Conservation (phyloP, 2,113 vertebrate species). For the Dasyornis broadbenti region DNA sequence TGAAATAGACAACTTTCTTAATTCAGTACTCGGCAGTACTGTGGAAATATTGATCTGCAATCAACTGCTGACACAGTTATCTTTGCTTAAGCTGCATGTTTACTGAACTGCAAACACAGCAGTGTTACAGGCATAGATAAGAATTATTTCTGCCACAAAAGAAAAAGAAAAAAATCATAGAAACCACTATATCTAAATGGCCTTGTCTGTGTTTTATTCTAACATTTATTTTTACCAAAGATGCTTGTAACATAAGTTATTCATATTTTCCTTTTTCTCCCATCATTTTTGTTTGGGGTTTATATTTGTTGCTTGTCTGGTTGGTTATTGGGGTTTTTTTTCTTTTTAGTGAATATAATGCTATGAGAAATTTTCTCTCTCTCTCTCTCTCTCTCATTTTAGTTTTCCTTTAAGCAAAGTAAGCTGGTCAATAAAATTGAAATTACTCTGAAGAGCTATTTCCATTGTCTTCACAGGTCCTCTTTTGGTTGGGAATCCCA, state of each 20-base stretch:
- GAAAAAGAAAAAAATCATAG: slow-evolving; percentile 16
- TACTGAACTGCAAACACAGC: slow-evolving; percentile 66
- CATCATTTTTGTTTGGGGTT: not conserved
- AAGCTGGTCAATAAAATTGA: not conserved
- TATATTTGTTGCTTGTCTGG: not conserved
- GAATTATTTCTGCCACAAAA: slow-evolving; percentile 15
- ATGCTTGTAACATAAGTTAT: not conserved
- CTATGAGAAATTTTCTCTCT: not conserved
- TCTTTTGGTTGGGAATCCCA: not conserved
- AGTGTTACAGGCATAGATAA: slow-evolving; percentile 47
- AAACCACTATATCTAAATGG: slow-evolving; percentile 44
- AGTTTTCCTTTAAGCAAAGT: not conserved
- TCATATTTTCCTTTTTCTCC: not conserved
- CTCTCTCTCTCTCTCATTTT: slow-evolving; percentile 27
- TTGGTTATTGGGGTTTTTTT: not conserved
- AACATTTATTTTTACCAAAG: not conserved
- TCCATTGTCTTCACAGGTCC: not conserved
- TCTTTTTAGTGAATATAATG: not conserved
- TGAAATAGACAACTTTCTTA: slow-evolving; percentile 57
- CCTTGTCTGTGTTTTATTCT: slow-evolving; percentile 10
- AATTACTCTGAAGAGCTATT: not conserved
- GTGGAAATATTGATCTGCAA: slow-evolving; percentile 70
- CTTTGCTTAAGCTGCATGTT: slow-evolving; percentile 60
- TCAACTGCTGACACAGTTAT: slow-evolving; percentile 69
- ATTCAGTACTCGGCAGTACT: slow-evolving; percentile 63